Conservation (phyloP, 2,888 invertebrate genomes). For the Eueremaeus valkanovi region DNA sequence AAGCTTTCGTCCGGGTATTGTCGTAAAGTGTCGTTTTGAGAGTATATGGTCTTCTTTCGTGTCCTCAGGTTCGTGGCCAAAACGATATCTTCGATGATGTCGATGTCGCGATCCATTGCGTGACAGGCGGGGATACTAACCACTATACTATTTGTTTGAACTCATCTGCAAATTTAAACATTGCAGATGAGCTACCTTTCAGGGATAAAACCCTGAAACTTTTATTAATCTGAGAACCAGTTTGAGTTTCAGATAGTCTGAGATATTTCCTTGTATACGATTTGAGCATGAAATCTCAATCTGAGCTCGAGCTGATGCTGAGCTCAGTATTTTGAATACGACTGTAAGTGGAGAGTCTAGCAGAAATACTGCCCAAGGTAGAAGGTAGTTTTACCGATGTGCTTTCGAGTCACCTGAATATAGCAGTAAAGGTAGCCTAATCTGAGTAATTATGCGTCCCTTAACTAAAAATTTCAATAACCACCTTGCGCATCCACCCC, state of each 20-base stretch:
- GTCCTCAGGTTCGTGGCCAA: not conserved
- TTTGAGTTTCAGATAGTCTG: not conserved
- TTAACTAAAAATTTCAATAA: too few relatives aligned
- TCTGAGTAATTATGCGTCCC: too few relatives aligned
- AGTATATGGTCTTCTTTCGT: not conserved
- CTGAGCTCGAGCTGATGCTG: too few relatives aligned
- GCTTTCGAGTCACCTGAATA: too few relatives aligned
- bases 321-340: too few relatives aligned
- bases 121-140: not conserved
- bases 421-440: too few relatives aligned
- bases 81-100: not conserved
- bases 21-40: not conserved
- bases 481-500: too few relatives aligned
- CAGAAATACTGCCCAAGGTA: too few relatives aligned
- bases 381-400: too few relatives aligned
- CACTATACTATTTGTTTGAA: not conserved
- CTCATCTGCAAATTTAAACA: not conserved
- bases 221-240: not conserved
- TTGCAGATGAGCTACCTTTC: not conserved
- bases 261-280: not conserved
- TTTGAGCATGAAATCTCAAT: not conserved
- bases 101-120: not conserved
- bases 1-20: conserved; percentile 3
- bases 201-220: not conserved
- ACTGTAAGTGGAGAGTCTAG: too few relatives aligned